phyloP scores from a whole-genome alignment of 2,113 vertebrate species.

The Corapipo altera region DNA sequence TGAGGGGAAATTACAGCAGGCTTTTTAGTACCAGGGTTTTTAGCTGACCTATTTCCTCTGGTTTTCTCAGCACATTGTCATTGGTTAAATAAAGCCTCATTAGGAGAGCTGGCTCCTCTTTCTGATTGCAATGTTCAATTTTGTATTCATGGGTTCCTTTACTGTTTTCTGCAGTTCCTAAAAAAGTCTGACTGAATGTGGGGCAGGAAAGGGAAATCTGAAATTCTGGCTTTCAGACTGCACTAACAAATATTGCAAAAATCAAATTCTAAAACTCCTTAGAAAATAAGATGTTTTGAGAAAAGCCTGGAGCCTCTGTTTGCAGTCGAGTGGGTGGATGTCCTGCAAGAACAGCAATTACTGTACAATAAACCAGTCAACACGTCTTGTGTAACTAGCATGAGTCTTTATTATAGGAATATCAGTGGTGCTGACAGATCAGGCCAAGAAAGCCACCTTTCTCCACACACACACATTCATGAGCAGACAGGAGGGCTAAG shows the following conservation, averaged over 20 bases:
- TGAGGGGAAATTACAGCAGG: neutral
- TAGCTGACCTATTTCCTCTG: slow-evolving; percentile 40
- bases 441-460: neutral
- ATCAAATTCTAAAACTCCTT: neutral
- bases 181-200: neutral
- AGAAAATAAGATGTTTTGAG: neutral
- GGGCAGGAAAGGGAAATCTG: neutral
- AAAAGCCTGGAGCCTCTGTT: slow-evolving; percentile 24
- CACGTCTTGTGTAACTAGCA: neutral
- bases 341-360: slow-evolving; percentile 46
- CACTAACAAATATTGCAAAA: neutral
- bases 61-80: slow-evolving; percentile 1
- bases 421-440: neutral
- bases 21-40: neutral
- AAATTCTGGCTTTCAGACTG: neutral
- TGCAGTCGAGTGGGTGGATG: neutral
- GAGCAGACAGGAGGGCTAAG: neutral
- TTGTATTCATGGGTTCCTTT: neutral
- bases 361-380: slow-evolving; percentile 12
- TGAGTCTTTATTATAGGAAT: neutral
- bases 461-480: neutral
- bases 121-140: neutral
- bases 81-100: slow-evolving; percentile 32
- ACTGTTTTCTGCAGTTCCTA: neutral
- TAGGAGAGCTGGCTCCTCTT: neutral